Percentiles rank a stretch among this genome's conserved stretches.
These are phyloP conservation scores for Drosophila sucinea DNA, from an alignment of 1,140 invertebrate species.

Conservation along the genomic window DNA sequence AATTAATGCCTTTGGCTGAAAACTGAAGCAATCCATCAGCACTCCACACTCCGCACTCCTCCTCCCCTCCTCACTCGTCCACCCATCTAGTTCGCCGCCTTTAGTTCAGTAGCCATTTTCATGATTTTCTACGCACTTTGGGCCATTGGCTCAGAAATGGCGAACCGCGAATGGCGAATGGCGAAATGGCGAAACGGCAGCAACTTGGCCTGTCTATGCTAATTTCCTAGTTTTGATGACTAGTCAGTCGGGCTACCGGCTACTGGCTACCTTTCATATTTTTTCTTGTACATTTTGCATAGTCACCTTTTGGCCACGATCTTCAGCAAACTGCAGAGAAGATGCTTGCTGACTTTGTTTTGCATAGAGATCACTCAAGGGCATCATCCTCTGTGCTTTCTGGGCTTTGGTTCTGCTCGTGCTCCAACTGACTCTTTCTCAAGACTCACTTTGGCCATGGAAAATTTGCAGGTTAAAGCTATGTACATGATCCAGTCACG, in stretches of 20 bases:
- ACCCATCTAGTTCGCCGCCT: conserved; percentile 22
- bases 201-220: conserved; percentile 56
- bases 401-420: conserved; percentile 53
- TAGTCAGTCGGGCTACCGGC: conserved; percentile 55
- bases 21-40: conserved; percentile 1
- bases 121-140: conserved; percentile 80
- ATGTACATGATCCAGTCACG: conserved; percentile 48
- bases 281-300: conserved; percentile 45
- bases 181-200: not conserved
- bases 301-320: conserved; percentile 64
- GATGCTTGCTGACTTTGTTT: conserved; percentile 26
- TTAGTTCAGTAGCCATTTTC: conserved; percentile 74
- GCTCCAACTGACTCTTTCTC: conserved; percentile 25
- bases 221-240: conserved; percentile 70
- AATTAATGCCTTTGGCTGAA: conserved; percentile 67
- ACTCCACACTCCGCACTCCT: not conserved
- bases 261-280: conserved; percentile 67
- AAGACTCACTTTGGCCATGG: conserved; percentile 37
- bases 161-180: conserved; percentile 19
- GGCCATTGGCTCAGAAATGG: conserved; percentile 55
- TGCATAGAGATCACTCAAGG: conserved; percentile 70
- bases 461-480: conserved; percentile 51
- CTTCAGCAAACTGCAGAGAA: conserved; percentile 33
- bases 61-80: conserved; percentile 16
- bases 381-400: conserved; percentile 39